A percentile compares a stretch with the other conserved stretches of the same genome.
Conservation (phyloP, 1,140 invertebrate species). For the Drosophila elegans region DNA sequence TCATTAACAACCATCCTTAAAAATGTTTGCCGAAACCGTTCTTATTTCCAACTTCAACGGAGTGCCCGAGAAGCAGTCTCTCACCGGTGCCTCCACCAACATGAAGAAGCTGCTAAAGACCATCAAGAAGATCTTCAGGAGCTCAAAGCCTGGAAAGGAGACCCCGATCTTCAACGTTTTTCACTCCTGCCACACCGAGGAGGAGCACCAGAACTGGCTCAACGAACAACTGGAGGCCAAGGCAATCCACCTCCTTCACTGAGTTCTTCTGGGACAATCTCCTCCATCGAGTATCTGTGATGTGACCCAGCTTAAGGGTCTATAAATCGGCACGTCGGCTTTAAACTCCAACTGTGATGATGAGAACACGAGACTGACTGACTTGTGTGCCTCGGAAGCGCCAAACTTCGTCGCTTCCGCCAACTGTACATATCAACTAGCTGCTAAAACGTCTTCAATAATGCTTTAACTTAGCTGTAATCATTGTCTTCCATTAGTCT, state of each 20-base stretch:
- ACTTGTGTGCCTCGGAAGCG: conserved; percentile 29
- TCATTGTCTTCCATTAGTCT: conserved; percentile 75
- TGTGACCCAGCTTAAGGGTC: conserved; percentile 42
- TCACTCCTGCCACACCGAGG: conserved; percentile 49
- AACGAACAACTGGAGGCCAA: conserved; percentile 68
- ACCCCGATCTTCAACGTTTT: conserved; percentile 4
- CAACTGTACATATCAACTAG: conserved; percentile 46
- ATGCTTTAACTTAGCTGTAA: conserved; percentile 42
- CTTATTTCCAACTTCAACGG: conserved; percentile 11
- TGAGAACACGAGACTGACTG: conserved; percentile 61
- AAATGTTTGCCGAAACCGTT: conserved; percentile 55
- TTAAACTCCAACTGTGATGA: conserved; percentile 68
- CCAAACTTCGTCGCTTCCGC: conserved; percentile 16
- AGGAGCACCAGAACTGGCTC: conserved; percentile 74
- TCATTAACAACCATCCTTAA: conserved; percentile 14
- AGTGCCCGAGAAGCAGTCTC: conserved; percentile 41
- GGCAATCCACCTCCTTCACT: conserved; percentile 10
- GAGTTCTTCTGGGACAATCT: conserved; percentile 12
- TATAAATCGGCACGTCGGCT: conserved; percentile 49
- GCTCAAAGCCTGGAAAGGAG: conserved; percentile 28
- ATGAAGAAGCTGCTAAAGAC: conserved; percentile 64
- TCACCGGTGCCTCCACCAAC: conserved; percentile 57
- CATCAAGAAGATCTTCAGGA: conserved; percentile 55
- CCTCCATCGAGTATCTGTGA: conserved; percentile 56
- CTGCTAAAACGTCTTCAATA: conserved; percentile 26